Evolutionary conservation across 2,888 invertebrate genomes (phyloP).

Genomic region (Ashinkailepas kermadecensis): DNA sequence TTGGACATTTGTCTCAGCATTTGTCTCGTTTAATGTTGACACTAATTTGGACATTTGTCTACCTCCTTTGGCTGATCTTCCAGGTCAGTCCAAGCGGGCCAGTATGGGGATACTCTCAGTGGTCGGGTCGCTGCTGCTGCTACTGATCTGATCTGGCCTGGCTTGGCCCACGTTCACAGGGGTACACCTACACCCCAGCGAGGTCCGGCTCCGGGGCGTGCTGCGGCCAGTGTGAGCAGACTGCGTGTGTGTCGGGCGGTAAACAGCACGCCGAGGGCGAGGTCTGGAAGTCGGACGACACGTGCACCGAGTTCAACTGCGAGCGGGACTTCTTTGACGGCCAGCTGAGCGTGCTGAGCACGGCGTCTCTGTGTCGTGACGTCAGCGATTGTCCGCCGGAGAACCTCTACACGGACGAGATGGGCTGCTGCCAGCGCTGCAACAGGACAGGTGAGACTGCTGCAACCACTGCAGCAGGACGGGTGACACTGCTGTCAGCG

Average conservation of each 20-base stretch:
- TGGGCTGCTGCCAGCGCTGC: slow-evolving; percentile 34
- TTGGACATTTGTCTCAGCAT: no score
- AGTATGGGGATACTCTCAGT: no score
- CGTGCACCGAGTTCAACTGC: slow-evolving; percentile 56
- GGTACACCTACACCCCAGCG: slow-evolving; percentile 52
- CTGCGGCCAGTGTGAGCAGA: slow-evolving; percentile 57
- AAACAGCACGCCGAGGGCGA: slow-evolving; percentile 29
- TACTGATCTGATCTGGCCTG: no score
- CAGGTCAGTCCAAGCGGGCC: not conserved
- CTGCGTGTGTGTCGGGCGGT: slow-evolving; percentile 41
- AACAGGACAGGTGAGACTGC: slow-evolving; percentile 30
- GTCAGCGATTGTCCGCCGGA: slow-evolving; percentile 30
- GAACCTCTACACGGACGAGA: slow-evolving; percentile 31
- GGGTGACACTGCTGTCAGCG: not conserved
- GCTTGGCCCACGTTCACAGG: not conserved
- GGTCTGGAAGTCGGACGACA: slow-evolving; percentile 47
- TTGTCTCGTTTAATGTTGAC: no score
- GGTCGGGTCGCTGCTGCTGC: no score
- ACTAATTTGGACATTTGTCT: not conserved
- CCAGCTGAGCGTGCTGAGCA: not conserved
- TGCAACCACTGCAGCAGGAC: slow-evolving; percentile 33
- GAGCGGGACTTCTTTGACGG: slow-evolving; percentile 31
- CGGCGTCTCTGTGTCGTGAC: not conserved
- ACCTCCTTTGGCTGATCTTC: not conserved
- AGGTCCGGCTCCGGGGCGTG: slow-evolving; percentile 46